Evolutionary conservation across 1,140 invertebrate species (phyloP).

Genomic region (Drosophila repletoides): DNA sequence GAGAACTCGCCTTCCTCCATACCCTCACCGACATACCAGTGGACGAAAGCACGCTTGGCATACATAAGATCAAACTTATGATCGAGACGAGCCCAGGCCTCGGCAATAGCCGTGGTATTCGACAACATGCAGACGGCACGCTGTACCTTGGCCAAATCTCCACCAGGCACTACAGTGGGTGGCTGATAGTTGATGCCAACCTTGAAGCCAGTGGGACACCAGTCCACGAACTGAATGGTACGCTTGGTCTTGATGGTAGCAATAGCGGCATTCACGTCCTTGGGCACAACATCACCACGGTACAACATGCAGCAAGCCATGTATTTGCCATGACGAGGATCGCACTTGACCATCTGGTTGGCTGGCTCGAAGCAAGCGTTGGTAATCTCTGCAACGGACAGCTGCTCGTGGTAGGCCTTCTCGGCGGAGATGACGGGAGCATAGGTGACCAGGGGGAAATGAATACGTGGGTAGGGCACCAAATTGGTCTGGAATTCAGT

Average conservation of each 20-base stretch:
- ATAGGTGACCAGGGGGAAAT: constrained; percentile 93
- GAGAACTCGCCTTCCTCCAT: constrained; percentile 94
- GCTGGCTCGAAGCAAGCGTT: constrained; percentile 94
- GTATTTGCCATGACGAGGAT: constrained; percentile 94
- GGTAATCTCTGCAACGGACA: constrained; percentile 93
- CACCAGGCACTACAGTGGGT: constrained; percentile 91
- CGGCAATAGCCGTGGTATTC: constrained; percentile 92
- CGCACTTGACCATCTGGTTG: constrained; percentile 97
- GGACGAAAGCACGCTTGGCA: constrained; percentile 92
- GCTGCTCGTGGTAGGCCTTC: constrained; percentile 93
- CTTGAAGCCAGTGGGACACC: constrained; percentile 95
- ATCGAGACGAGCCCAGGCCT: constrained; percentile 90
- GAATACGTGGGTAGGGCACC: constrained; percentile 92
- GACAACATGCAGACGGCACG: constrained; percentile 90
- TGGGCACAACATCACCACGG: constrained; percentile 89
- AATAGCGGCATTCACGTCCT: constrained; percentile 92
- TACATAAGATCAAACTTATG: constrained; percentile 94
- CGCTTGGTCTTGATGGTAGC: constrained; percentile 93
- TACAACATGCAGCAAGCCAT: constrained; percentile 94
- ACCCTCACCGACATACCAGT: constrained; percentile 93
- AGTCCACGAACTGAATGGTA: constrained; percentile 94
- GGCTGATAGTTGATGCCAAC: constrained; percentile 92
- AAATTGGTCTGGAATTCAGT: constrained; percentile 96
- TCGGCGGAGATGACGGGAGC: constrained; percentile 93
- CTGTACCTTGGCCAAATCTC: constrained; percentile 90